Conservation (phyloP, 2,888 invertebrate species). For the Orthosia gothica region DNA sequence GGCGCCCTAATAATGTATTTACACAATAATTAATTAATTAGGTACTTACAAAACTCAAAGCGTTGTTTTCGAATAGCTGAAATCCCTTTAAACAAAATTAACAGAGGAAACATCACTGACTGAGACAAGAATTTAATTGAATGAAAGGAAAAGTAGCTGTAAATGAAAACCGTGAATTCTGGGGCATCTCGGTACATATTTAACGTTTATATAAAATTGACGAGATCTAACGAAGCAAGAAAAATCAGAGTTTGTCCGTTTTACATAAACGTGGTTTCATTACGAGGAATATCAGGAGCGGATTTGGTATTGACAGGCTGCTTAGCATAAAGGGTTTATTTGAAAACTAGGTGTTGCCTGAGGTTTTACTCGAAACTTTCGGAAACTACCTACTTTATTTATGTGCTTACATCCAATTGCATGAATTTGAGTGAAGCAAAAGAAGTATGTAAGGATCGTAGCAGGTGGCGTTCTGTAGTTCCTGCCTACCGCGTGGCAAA, state of each 20-base stretch:
- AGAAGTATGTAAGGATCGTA: too few species aligned
- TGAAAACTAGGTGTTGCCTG: not conserved
- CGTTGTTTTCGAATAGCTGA: not conserved
- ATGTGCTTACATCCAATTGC: not conserved
- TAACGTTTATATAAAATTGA: constrained; percentile 15
- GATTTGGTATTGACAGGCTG: constrained; percentile 7
- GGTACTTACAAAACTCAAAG: not conserved
- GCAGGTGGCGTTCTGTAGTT: too few species aligned
- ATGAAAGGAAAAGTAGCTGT: constrained; percentile 21
- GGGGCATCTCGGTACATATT: constrained; percentile 6
- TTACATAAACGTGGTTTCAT: not conserved
- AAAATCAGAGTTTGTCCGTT: constrained; percentile 7
- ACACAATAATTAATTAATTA: constrained; percentile 5
- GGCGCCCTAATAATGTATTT: not conserved
- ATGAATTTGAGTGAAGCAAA: too few species aligned
- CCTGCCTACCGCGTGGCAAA: too few species aligned
- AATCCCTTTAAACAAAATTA: constrained; percentile 7
- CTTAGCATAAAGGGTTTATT: not conserved
- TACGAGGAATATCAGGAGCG: not conserved
- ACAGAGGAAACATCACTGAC: constrained; percentile 9
- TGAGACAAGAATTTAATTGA: constrained; percentile 7
- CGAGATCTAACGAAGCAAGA: constrained; percentile 35
- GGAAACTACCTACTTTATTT: not conserved
- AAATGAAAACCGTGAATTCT: constrained; percentile 13
- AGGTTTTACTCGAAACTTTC: not conserved